Evolutionary conservation across 2,113 vertebrate genomes (phyloP).

Genomic region (Collichthys lucidus): DNA sequence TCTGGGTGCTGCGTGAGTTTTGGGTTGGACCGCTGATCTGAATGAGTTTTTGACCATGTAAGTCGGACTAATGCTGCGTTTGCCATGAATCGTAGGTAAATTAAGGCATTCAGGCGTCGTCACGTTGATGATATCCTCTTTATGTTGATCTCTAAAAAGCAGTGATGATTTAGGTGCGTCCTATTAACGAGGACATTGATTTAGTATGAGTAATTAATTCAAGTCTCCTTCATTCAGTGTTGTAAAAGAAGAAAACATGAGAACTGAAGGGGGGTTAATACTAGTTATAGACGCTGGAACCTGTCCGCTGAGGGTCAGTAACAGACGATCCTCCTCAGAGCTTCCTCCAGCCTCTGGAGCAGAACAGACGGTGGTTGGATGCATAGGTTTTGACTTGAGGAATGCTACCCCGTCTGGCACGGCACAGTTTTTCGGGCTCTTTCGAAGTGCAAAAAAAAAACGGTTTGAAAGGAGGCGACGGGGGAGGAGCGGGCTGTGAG

Average conservation of each 20-base stretch:
- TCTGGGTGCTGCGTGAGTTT: no score
- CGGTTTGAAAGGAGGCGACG: slow-evolving; percentile 69
- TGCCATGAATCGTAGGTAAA: background rate
- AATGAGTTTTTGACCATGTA: background rate
- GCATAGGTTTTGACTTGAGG: slow-evolving; percentile 92
- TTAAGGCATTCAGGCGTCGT: background rate
- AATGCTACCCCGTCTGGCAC: slow-evolving; percentile 73
- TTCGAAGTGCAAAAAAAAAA: slow-evolving; percentile 96
- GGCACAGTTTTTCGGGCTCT: slow-evolving; percentile 84
- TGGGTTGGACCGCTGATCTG: no score
- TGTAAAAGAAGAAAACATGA: background rate
- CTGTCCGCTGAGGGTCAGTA: slow-evolving; percentile 7
- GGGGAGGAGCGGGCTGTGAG: slow-evolving; percentile 11
- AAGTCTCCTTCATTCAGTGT: background rate
- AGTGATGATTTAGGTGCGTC: background rate
- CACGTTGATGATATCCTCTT: background rate
- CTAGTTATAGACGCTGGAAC: background rate
- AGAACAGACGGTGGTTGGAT: slow-evolving; percentile 83
- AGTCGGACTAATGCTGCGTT: no score
- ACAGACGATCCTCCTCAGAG: slow-evolving; percentile 39
- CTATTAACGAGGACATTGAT: background rate
- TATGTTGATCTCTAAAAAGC: background rate
- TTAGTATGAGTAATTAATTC: background rate
- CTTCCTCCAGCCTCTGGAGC: slow-evolving; percentile 48
- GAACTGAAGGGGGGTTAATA: background rate